These are phyloP conservation scores for Zapornia atra DNA, from an alignment of 2,113 vertebrate genomes.

Conservation along the genomic window DNA sequence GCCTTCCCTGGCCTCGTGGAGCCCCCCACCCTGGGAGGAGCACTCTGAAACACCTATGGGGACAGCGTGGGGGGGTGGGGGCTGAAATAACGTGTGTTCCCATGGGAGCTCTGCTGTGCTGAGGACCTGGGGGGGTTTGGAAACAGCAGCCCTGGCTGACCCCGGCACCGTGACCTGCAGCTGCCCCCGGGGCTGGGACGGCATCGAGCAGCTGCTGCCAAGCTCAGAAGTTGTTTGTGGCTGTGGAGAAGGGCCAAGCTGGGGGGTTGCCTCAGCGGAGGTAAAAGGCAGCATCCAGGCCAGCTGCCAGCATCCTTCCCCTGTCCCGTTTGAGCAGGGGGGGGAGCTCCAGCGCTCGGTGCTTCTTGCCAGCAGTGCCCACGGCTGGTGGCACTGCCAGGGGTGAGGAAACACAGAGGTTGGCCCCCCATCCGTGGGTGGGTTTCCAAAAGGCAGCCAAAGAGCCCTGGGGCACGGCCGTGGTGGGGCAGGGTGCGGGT, in stretches of 20 bases:
- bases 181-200: rapidly evolving
- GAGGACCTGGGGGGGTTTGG: not conserved
- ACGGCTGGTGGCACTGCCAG: not conserved
- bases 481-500: rapidly evolving
- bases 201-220: rapidly evolving
- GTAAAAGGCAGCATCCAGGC: not conserved
- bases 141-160: rapidly evolving
- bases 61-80: not conserved
- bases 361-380: not conserved
- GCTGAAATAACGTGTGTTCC: not conserved
- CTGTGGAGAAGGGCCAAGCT: not conserved
- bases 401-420: rapidly evolving
- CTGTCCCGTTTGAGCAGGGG: not conserved
- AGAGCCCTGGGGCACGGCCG: not conserved
- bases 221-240: not conserved
- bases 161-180: rapidly evolving
- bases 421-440: rapidly evolving
- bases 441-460: rapidly evolving
- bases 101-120: rapidly evolving
- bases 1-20: not conserved
- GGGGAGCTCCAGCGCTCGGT: rapidly evolving
- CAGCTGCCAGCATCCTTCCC: not conserved
- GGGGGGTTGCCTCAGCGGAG: not conserved
- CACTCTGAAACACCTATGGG: rapidly evolving
- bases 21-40: rapidly evolving